Base-by-base conservation (phyloP, 2,113 vertebrate species). In the Caranx melampygus region DNA sequence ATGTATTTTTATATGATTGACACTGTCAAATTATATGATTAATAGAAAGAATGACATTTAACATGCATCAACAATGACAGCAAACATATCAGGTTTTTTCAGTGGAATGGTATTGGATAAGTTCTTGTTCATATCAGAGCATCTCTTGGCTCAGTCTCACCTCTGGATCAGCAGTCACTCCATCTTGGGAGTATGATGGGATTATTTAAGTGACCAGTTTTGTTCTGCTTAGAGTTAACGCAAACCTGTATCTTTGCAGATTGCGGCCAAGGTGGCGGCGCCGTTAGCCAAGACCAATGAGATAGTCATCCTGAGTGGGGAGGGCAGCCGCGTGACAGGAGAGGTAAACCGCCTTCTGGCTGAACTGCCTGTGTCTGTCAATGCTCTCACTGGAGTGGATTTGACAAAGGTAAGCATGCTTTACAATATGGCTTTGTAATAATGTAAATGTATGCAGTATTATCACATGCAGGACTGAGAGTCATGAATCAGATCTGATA, bases 321-420 rank as follows among this genome's bases (percentile, higher is more conserved):
- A 98, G 20, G 92, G 91, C 60, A 92, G n/a, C 88, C 95, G 86
- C 2, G 83, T 96, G 33, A 96, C 94, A 0, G 90, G 95, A 0
- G 96, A 98, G 81, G 85, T 98, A 42, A 98, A 92, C 88, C 96
- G 95, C 1, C 94, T 99, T 21, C 83, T 99, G 85, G 97, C 97
- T 0, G 98, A 99, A 87, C 90, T 99, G 74, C 97, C 98, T 0
- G 95, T 94, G 33, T 96, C 96, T 0, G 95, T 99, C 77, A 97
- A 97, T 0, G 97, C 98, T 37, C 96, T 99, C 73, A 97, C 97
- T 0, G 98, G 97, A 0, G 94, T 99, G 78, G 97, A 98, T 86
- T 92, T 99, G 21, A 84, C 95, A 0, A 97, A 99, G 97, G 98
- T 98, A 71, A 91, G 81, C 9, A 15, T 4, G 11, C 5, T 10